phyloP scores from a whole-genome alignment of 2,797 vertebrate species.

The Pangasius macronema region DNA sequence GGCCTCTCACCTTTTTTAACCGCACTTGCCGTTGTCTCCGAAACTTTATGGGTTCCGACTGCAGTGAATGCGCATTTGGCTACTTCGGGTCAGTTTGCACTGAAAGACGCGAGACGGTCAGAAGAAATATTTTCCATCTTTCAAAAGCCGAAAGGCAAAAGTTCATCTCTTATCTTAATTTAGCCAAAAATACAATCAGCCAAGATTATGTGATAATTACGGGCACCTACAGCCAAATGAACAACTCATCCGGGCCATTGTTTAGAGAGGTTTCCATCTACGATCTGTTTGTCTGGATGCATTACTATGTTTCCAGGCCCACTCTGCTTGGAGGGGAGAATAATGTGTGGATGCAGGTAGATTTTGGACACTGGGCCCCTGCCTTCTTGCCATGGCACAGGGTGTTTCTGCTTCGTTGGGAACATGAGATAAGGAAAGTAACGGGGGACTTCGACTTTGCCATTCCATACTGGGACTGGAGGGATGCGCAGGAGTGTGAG shows the following conservation, averaged over 20 bases:
- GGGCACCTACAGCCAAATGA: slow-evolving; percentile 85
- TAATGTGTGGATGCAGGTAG: slow-evolving; percentile 82
- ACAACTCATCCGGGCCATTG: slow-evolving; percentile 82
- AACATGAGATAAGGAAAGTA: slow-evolving; percentile 84
- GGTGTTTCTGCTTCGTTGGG: slow-evolving; percentile 87
- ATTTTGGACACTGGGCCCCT: slow-evolving; percentile 92
- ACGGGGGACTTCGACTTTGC: slow-evolving; percentile 83
- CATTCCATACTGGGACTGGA: slow-evolving; percentile 96
- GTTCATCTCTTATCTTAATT: slow-evolving; percentile 87
- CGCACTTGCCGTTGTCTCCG: slow-evolving; percentile 83
- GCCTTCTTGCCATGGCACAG: slow-evolving; percentile 93
- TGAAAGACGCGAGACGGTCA: slow-evolving; percentile 72
- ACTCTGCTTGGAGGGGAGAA: slow-evolving; percentile 79
- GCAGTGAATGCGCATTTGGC: slow-evolving; percentile 87
- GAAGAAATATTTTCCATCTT: slow-evolving; percentile 86
- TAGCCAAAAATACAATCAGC: slow-evolving; percentile 85
- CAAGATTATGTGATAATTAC: slow-evolving; percentile 84
- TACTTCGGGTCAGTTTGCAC: slow-evolving; percentile 79
- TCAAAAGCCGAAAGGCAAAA: slow-evolving; percentile 77
- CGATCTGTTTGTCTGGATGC: slow-evolving; percentile 95
- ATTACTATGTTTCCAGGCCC: slow-evolving; percentile 89
- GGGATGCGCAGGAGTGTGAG: slow-evolving; percentile 82
- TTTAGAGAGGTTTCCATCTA: slow-evolving; percentile 83
- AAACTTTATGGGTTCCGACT: slow-evolving; percentile 90
- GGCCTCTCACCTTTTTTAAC: slow-evolving; percentile 92